phyloP scores from a whole-genome alignment of 2,797 vertebrate species.

The Lepus oiostolus region DNA sequence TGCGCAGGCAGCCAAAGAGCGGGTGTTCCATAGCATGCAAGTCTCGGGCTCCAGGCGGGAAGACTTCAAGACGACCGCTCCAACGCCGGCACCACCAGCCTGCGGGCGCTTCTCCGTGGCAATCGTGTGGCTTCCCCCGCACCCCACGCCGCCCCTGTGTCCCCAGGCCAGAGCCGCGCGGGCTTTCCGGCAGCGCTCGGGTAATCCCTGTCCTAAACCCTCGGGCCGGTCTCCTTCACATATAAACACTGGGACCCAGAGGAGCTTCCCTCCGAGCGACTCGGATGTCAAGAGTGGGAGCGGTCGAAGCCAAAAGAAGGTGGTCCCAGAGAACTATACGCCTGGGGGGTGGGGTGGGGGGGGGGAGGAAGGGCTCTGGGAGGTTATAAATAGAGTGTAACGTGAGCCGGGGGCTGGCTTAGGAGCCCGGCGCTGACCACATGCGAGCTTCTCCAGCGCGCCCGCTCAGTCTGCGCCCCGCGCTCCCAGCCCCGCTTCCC shows the following conservation, averaged over 20 bases:
- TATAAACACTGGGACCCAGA: slow-evolving; percentile 88
- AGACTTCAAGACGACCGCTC: slow-evolving; percentile 87
- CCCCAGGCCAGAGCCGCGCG: not conserved
- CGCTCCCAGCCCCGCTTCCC: slow-evolving; percentile 81
- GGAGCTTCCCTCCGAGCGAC: slow-evolving; percentile 91
- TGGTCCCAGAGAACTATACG: slow-evolving; percentile 94
- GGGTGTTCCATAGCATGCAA: slow-evolving; percentile 97
- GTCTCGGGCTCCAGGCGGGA: slow-evolving; percentile 87
- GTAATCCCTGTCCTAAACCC: slow-evolving; percentile 63
- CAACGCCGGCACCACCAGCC: slow-evolving; percentile 81
- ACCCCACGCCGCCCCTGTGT: not conserved
- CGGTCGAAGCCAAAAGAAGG: slow-evolving; percentile 92
- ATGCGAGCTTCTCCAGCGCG: slow-evolving; percentile 94
- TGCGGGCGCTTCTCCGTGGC: slow-evolving; percentile 78
- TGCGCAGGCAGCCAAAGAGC: slow-evolving; percentile 98
- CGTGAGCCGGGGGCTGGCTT: slow-evolving; percentile 99
- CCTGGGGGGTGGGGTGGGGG: slow-evolving; percentile 83
- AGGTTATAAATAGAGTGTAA: slow-evolving; percentile 99
- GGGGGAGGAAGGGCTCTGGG: slow-evolving; percentile 91
- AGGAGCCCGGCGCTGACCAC: slow-evolving; percentile 95
- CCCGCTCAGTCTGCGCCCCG: slow-evolving; percentile 82
- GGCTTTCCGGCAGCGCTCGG: slow-evolving; percentile 19
- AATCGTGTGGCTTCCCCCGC: not conserved
- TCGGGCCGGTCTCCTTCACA: slow-evolving; percentile 87
- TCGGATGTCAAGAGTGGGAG: slow-evolving; percentile 92